Conservation (phyloP, 2,797 vertebrate species). For the Scleropages formosus region DNA sequence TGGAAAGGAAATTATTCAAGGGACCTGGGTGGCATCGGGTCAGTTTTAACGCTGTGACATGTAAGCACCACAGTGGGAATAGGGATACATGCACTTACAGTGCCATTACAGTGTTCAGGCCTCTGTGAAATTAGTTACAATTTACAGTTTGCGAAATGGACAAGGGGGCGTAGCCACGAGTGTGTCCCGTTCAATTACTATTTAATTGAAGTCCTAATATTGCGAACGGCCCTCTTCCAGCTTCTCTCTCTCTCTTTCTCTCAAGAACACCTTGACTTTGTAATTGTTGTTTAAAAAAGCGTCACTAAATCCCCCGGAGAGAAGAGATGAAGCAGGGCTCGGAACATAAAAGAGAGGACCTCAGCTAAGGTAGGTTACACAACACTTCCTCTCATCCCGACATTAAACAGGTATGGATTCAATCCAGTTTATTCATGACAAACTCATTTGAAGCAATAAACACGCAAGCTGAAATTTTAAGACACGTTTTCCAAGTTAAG, state of each 20-base stretch:
- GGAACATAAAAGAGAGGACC: background rate
- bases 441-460: background rate
- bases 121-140: slow-evolving; percentile 24
- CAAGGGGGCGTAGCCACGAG: background rate
- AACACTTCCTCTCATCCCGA: background rate
- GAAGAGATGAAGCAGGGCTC: background rate
- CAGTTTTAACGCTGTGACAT: background rate
- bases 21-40: background rate
- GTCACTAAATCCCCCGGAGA: background rate
- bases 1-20: background rate
- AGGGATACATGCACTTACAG: background rate
- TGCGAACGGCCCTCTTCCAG: background rate
- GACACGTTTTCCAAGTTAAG: background rate
- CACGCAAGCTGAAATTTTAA: background rate
- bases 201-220: slow-evolving; percentile 13
- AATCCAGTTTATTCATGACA: background rate
- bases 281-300: slow-evolving; percentile 9
- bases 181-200: slow-evolving; percentile 8
- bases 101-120: slow-evolving; percentile 27
- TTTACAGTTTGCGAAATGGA: background rate
- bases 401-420: slow-evolving; percentile 1
- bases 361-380: background rate
- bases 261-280: background rate
- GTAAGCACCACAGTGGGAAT: slow-evolving; percentile 12
- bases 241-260: background rate